Conservation (phyloP, 1,140 invertebrate genomes). For the Drosophila rhopaloa region DNA sequence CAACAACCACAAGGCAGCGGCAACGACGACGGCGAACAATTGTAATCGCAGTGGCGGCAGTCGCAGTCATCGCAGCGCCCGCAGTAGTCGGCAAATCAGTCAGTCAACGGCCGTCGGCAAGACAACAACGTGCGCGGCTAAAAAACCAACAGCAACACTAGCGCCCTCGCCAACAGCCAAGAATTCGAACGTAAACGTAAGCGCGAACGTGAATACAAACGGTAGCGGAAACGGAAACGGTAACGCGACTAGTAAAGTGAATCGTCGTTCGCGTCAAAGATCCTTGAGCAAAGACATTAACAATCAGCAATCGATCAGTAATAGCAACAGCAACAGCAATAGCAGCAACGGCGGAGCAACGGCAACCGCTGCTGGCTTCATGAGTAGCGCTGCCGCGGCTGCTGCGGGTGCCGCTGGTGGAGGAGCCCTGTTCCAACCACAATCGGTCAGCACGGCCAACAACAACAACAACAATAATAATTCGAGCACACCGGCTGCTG, state of each 20-base stretch:
- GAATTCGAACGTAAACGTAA: conserved; percentile 17
- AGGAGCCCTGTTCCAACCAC: conserved; percentile 87
- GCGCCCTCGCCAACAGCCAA: conserved; percentile 10
- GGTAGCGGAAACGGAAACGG: conserved; percentile 41
- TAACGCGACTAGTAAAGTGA: conserved; percentile 86
- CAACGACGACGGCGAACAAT: conserved; percentile 26
- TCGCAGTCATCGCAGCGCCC: conserved; percentile 68
- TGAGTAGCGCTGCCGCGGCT: conserved; percentile 86
- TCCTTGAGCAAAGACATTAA: conserved; percentile 71
- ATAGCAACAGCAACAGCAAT: conserved; percentile 59
- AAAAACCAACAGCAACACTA: conserved; percentile 52
- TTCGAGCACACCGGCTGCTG: conserved; percentile 1
- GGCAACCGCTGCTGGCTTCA: conserved; percentile 87
- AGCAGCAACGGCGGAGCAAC: conserved; percentile 76
- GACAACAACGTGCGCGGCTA: conserved; percentile 83
- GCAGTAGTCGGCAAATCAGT: conserved; percentile 78
- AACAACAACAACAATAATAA: conserved; percentile 4
- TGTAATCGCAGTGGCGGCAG: conserved; percentile 56
- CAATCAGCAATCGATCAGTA: conserved; percentile 18
- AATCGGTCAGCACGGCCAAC: conserved; percentile 54
- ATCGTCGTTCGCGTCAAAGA: conserved; percentile 74
- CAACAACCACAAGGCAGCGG: conserved; percentile 46
- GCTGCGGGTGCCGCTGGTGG: conserved; percentile 85
- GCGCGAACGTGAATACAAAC: conserved; percentile 11
- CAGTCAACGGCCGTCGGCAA: conserved; percentile 83